phyloP scores from a whole-genome alignment of 92 coral and sea anemone genomes.

The Pocillopora meandrina region DNA sequence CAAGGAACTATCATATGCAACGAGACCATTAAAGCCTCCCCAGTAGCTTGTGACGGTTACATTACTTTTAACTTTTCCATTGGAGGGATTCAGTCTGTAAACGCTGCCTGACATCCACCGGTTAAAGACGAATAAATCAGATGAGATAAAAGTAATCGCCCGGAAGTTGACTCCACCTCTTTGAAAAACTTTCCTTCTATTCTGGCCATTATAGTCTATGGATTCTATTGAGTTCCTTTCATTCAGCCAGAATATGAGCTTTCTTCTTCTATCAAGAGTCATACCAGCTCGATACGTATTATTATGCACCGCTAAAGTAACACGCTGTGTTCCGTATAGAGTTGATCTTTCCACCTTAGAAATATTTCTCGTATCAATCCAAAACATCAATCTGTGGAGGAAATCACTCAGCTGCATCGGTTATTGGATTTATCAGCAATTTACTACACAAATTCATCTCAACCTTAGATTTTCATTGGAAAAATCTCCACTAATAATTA shows the following conservation, averaged over 20 bases:
- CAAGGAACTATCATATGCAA: background rate
- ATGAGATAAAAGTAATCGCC: slow-evolving; percentile 28
- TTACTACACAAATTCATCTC: too few relatives aligned
- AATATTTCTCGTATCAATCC: slow-evolving; percentile 61
- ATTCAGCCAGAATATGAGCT: slow-evolving; percentile 53
- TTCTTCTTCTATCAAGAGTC: slow-evolving; percentile 37
- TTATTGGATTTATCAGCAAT: too few relatives aligned
- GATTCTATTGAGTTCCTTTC: slow-evolving; percentile 52
- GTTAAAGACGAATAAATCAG: slow-evolving; percentile 41
- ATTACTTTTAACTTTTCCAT: background rate
- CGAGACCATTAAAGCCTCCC: background rate
- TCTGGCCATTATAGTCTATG: slow-evolving; percentile 49
- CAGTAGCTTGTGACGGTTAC: too few relatives aligned
- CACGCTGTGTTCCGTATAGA: slow-evolving; percentile 54
- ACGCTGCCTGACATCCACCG: background rate
- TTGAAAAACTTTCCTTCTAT: slow-evolving; percentile 15
- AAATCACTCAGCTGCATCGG: background rate
- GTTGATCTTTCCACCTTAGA: slow-evolving; percentile 51
- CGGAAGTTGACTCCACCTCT: slow-evolving; percentile 24
- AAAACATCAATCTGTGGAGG: slow-evolving; percentile 51
- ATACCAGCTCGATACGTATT: slow-evolving; percentile 58
- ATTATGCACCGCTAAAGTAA: slow-evolving; percentile 13
- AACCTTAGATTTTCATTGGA: too few relatives aligned
- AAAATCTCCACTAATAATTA: too few relatives aligned
- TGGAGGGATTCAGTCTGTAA: background rate